Percentiles rank a stretch among this genome's conserved stretches.
Conservation (phyloP, 2,113 vertebrate species). For the Rhinopomastus cyanomelas region DNA sequence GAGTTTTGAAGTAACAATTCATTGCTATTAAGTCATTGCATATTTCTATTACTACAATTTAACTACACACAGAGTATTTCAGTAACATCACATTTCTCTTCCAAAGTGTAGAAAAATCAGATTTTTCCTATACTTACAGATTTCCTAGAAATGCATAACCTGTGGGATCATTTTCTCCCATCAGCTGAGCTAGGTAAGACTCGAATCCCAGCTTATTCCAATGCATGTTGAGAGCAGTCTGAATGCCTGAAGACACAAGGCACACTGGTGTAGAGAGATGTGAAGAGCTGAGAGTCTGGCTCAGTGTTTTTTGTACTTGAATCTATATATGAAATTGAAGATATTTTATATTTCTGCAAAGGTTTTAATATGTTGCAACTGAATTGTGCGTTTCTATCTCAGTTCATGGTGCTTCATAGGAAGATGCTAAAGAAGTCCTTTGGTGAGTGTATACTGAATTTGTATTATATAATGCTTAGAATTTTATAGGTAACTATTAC, state of each 20-base stretch:
- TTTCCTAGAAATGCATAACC: neutral
- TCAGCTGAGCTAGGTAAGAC: neutral
- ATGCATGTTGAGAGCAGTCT: neutral
- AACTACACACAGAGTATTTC: neutral
- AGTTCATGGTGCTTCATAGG: neutral
- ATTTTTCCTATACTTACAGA: neutral
- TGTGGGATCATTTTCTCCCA: neutral
- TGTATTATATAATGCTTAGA: constrained; percentile 11
- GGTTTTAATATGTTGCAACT: neutral
- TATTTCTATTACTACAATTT: neutral
- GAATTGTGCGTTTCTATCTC: neutral
- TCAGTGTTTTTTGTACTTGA: neutral
- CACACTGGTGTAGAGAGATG: neutral
- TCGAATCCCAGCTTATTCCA: neutral
- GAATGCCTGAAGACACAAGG: neutral
- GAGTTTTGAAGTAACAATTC: neutral
- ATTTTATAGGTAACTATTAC: constrained; percentile 35
- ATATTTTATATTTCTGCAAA: neutral
- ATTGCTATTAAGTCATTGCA: neutral
- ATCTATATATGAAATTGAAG: neutral
- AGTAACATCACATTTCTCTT: neutral
- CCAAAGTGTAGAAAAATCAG: neutral
- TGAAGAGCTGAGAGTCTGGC: constrained; percentile 14
- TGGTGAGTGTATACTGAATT: neutral
- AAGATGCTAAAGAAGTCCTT: neutral